Evolutionary conservation across 2,113 vertebrate species (phyloP).

Genomic region (Apus apus): DNA sequence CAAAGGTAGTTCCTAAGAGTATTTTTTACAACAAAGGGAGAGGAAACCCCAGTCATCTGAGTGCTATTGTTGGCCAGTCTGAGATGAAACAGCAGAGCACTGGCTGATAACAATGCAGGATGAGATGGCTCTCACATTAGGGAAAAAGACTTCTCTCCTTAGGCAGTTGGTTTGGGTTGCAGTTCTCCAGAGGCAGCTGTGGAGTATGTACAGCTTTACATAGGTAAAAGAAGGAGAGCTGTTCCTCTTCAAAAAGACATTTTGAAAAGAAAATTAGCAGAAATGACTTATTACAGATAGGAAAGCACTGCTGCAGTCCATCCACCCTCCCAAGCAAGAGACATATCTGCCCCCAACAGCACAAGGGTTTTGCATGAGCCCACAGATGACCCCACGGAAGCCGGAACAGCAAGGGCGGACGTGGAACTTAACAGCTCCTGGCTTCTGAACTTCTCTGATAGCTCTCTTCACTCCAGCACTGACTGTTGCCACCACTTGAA

Average conservation of each 20-base stretch:
- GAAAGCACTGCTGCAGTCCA: background rate
- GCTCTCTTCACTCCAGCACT: background rate
- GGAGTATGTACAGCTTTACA: background rate
- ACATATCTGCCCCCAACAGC: background rate
- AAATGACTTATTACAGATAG: background rate
- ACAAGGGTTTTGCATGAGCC: background rate
- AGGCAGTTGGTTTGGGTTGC: background rate
- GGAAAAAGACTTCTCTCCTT: background rate
- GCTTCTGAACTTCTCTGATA: background rate
- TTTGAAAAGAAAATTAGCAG: background rate
- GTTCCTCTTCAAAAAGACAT: background rate
- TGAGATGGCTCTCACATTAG: background rate
- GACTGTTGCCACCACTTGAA: background rate
- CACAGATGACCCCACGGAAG: background rate
- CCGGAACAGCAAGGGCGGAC: fast-evolving
- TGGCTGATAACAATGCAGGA: background rate
- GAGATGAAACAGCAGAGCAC: background rate
- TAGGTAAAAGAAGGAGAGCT: background rate
- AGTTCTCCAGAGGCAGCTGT: background rate
- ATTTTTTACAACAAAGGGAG: constrained; percentile 28
- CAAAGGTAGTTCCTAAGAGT: background rate
- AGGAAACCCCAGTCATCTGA: constrained; percentile 14
- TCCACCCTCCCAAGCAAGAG: background rate
- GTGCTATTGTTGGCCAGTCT: background rate
- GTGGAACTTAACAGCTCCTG: background rate